Evolutionary conservation across 2,888 invertebrate genomes (phyloP).

Genomic region (Prenolepis imparis): DNA sequence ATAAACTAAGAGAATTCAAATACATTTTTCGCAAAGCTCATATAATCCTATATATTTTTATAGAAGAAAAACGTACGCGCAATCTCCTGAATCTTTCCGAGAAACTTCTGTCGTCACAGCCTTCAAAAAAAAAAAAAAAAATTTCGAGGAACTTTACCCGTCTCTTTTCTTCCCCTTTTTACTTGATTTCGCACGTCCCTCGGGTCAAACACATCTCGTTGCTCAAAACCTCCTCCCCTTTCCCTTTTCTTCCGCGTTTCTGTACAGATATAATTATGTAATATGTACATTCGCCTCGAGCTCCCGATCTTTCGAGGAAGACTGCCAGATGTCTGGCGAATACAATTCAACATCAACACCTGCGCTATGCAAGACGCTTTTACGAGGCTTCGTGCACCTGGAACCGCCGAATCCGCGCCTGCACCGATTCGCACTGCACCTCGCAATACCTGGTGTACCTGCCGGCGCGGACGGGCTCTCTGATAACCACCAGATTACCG

Average conservation of each 20-base stretch:
- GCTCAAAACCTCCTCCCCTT: slow-evolving; percentile 15
- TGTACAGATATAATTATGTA: slow-evolving; percentile 21
- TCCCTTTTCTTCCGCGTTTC: not conserved
- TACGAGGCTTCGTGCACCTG: slow-evolving; percentile 85
- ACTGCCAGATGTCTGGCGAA: not conserved
- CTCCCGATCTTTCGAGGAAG: not conserved
- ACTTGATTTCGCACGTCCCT: slow-evolving; percentile 3
- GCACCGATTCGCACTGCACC: slow-evolving; percentile 87
- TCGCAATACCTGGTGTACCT: slow-evolving; percentile 86
- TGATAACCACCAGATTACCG: slow-evolving; percentile 86
- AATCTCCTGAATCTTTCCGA: slow-evolving; percentile 23
- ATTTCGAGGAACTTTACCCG: slow-evolving; percentile 35
- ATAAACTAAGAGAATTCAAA: not conserved
- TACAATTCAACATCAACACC: slow-evolving; percentile 21
- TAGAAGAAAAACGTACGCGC: not conserved
- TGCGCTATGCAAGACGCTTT: slow-evolving; percentile 28
- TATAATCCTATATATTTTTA: slow-evolving; percentile 3
- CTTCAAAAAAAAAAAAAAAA: slow-evolving; percentile 20
- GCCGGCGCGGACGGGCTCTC: slow-evolving; percentile 86
- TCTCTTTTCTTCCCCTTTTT: not conserved
- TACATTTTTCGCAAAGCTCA: slow-evolving; percentile 32
- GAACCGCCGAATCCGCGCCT: slow-evolving; percentile 86
- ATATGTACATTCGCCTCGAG: slow-evolving; percentile 36
- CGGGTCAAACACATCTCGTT: not conserved
- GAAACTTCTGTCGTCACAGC: slow-evolving; percentile 39